These are phyloP conservation scores for Emys orbicularis DNA, from an alignment of 2,797 vertebrate species.

Conservation along the genomic window DNA sequence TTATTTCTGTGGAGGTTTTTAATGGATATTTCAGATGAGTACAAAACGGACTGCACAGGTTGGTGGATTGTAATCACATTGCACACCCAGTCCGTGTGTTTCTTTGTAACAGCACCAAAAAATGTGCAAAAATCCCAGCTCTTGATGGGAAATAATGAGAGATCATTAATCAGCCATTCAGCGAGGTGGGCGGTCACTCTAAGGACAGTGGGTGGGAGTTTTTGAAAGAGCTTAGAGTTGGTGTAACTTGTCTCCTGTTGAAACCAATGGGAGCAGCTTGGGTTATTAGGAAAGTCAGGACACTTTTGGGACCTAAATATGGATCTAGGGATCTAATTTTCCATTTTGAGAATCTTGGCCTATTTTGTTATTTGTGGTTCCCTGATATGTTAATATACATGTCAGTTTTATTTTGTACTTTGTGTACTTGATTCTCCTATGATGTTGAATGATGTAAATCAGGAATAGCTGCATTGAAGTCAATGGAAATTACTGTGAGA, in stretches of 20 bases:
- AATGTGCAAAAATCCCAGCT: background rate
- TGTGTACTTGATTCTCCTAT: background rate
- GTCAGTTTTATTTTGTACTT: background rate
- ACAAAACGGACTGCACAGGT: fast-evolving
- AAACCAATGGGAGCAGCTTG: fast-evolving
- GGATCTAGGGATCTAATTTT: background rate
- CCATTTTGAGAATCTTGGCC: background rate
- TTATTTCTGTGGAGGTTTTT: constrained; percentile 18
- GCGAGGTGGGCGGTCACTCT: background rate
- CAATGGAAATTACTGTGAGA: background rate
- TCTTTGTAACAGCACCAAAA: background rate
- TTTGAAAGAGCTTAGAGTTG: background rate
- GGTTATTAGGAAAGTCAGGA: background rate
- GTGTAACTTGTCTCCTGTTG: background rate
- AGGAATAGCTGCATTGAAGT: background rate
- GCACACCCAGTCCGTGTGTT: background rate
- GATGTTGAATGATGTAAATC: background rate
- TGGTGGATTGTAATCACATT: background rate
- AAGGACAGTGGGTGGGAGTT: background rate
- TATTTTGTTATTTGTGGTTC: no score
- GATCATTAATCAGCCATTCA: background rate
- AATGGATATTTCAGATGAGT: constrained; percentile 34
- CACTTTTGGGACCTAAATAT: background rate
- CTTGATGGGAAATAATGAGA: background rate
- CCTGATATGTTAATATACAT: background rate